phyloP scores from a whole-genome alignment of 2,113 vertebrate species.

The Brachionichthys hirsutus region DNA sequence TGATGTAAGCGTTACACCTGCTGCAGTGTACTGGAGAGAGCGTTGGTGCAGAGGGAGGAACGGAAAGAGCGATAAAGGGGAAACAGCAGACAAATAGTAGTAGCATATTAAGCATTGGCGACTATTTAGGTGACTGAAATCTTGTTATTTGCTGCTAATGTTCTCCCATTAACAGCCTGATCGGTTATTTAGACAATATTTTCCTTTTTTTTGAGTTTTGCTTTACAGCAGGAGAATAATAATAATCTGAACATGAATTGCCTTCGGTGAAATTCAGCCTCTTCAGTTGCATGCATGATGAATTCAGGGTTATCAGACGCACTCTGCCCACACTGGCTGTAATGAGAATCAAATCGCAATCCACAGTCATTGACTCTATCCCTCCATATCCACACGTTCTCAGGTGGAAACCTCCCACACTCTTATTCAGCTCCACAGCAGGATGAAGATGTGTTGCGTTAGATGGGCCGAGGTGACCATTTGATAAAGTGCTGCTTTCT shows the following conservation, averaged over 20 bases:
- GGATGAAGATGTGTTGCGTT: slow-evolving; percentile 28
- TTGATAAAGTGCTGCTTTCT: slow-evolving; percentile 45
- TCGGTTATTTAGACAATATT: slow-evolving; percentile 62
- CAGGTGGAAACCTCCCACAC: slow-evolving; percentile 56
- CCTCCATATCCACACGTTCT: slow-evolving; percentile 14
- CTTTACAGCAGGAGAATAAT: slow-evolving; percentile 25
- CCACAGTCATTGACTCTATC: slow-evolving; percentile 39
- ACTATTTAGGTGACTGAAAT: slow-evolving; percentile 45
- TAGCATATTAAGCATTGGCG: not conserved
- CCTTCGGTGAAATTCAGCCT: slow-evolving; percentile 46
- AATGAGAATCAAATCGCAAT: slow-evolving; percentile 44
- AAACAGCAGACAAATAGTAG: slow-evolving; percentile 1
- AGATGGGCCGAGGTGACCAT: slow-evolving; percentile 34
- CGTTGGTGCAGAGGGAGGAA: slow-evolving; percentile 33
- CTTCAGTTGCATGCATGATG: slow-evolving; percentile 21
- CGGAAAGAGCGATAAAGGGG: slow-evolving; percentile 25
- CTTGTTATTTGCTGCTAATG: slow-evolving; percentile 45
- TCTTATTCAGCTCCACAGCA: slow-evolving; percentile 13
- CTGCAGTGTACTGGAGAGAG: slow-evolving; percentile 61
- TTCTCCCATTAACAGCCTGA: slow-evolving; percentile 38
- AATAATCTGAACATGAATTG: slow-evolving; percentile 35
- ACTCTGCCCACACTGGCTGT: slow-evolving; percentile 52
- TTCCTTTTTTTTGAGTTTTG: slow-evolving; percentile 36
- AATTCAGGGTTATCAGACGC: slow-evolving; percentile 41
- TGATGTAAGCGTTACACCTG: slow-evolving; percentile 70